Percentiles rank a stretch among this genome's conserved stretches.
Evolutionary conservation across 2,113 vertebrate species (phyloP).

Genomic region (Lutjanus erythropterus): DNA sequence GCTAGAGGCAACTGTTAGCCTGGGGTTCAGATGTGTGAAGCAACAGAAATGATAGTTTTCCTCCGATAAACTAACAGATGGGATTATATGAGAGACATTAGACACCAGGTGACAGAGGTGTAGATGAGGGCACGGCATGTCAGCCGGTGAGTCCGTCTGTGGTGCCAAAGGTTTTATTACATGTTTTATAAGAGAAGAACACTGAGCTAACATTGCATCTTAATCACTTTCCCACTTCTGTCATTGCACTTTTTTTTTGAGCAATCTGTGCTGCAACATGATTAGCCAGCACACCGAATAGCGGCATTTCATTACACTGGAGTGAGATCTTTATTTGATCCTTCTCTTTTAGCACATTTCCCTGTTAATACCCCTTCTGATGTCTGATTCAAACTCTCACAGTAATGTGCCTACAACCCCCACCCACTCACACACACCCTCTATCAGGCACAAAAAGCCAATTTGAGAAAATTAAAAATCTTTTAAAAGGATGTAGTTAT

Average conservation of each 20-base stretch:
- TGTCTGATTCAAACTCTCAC: slow-evolving; percentile 72
- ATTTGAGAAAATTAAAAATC: slow-evolving; percentile 80
- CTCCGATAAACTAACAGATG: slow-evolving; percentile 47
- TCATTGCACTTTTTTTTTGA: slow-evolving; percentile 27
- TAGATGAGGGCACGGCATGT: slow-evolving; percentile 36
- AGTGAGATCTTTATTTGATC: slow-evolving; percentile 74
- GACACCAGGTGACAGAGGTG: slow-evolving; percentile 34
- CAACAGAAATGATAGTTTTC: slow-evolving; percentile 36
- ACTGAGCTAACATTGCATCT: slow-evolving; percentile 1
- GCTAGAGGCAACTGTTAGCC: slow-evolving; percentile 54
- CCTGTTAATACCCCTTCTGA: slow-evolving; percentile 72
- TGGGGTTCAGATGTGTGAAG: slow-evolving; percentile 44
- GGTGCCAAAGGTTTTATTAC: slow-evolving; percentile 19
- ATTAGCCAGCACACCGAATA: slow-evolving; percentile 58
- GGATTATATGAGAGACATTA: slow-evolving; percentile 39
- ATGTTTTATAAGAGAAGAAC: slow-evolving; percentile 15
- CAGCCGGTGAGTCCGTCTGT: not conserved
- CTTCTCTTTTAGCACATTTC: slow-evolving; percentile 62
- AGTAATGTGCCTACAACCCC: slow-evolving; percentile 45
- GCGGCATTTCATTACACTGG: slow-evolving; percentile 63
- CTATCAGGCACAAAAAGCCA: slow-evolving; percentile 67
- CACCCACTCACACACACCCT: slow-evolving; percentile 20
- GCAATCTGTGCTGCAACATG: slow-evolving; percentile 29
- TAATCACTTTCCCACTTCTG: slow-evolving; percentile 39
- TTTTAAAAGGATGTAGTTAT: slow-evolving; percentile 76